These are phyloP conservation scores for Neodiprion lecontei DNA, from an alignment of 1,140 invertebrate genomes.

Conservation along the genomic window DNA sequence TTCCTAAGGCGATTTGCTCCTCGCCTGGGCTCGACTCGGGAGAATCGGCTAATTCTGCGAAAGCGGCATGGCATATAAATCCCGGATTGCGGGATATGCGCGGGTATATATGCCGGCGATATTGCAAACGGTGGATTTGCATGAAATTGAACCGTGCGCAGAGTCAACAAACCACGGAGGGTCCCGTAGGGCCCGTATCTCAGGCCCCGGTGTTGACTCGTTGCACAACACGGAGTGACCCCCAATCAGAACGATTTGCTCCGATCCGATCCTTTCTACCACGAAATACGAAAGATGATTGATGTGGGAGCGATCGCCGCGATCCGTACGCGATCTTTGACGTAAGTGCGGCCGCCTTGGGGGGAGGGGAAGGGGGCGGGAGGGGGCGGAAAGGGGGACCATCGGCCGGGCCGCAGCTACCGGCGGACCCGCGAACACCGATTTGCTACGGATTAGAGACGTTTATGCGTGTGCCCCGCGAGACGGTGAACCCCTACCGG, in stretches of 20 bases:
- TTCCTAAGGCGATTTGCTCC: no score
- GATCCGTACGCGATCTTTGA: slow-evolving; percentile 2
- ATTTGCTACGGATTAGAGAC: slow-evolving; percentile 13
- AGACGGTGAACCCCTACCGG: slow-evolving; percentile 16
- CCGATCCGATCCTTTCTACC: slow-evolving; percentile 51
- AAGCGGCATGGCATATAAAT: background rate
- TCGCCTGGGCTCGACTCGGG: no score
- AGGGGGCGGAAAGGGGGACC: background rate
- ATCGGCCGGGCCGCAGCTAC: background rate
- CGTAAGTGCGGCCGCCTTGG: background rate
- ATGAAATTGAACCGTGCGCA: slow-evolving; percentile 57
- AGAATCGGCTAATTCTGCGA: background rate
- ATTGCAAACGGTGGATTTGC: slow-evolving; percentile 60
- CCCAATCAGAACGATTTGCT: slow-evolving; percentile 47
- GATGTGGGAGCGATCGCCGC: slow-evolving; percentile 54
- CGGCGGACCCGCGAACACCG: background rate
- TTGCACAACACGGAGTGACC: slow-evolving; percentile 41
- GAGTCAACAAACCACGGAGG: slow-evolving; percentile 44
- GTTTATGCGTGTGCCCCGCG: slow-evolving; percentile 15
- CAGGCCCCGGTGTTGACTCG: slow-evolving; percentile 41
- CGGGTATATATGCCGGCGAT: slow-evolving; percentile 30
- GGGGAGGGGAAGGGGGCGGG: background rate
- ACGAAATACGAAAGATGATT: slow-evolving; percentile 57
- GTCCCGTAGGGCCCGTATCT: slow-evolving; percentile 32
- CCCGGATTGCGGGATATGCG: slow-evolving; percentile 16